Evolutionary conservation across 2,888 invertebrate species (phyloP).

Genomic region (Artemia sinica): DNA sequence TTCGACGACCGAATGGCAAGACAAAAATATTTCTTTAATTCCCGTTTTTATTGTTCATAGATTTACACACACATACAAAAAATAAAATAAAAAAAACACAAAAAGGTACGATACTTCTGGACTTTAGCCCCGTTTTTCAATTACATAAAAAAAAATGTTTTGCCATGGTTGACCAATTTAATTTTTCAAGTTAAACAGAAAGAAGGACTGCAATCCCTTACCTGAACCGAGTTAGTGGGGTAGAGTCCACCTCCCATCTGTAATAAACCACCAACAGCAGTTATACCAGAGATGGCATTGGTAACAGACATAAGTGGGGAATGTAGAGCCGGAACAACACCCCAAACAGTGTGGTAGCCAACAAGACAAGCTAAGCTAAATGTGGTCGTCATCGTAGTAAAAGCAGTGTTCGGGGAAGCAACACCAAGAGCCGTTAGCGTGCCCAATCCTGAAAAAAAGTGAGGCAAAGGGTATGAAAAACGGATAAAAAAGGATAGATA

Average conservation of each 20-base stretch:
- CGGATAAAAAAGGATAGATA: too few species aligned
- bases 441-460: slow-evolving; percentile 40
- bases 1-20: too few species aligned
- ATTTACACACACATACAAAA: too few species aligned
- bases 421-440: slow-evolving; percentile 49
- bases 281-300: slow-evolving; percentile 67
- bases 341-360: slow-evolving; percentile 78
- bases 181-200: too few species aligned
- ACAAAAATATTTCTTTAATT: too few species aligned
- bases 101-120: too few species aligned
- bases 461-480: too few species aligned
- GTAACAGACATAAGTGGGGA: slow-evolving; percentile 84
- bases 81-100: too few species aligned
- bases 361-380: slow-evolving; percentile 64
- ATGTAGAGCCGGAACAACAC: slow-evolving; percentile 73
- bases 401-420: slow-evolving; percentile 61
- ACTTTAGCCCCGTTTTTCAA: too few species aligned
- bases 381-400: slow-evolving; percentile 71
- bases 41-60: too few species aligned
- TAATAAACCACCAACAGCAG: slow-evolving; percentile 71
- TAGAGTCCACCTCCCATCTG: slow-evolving; percentile 65
- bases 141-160: too few species aligned
- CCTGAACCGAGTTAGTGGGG: slow-evolving; percentile 56
- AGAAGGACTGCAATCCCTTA: slow-evolving; percentile 28
- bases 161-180: too few species aligned